Base-by-base conservation (phyloP, 2,888 invertebrate species). In the Drosophila pegasa region DNA sequence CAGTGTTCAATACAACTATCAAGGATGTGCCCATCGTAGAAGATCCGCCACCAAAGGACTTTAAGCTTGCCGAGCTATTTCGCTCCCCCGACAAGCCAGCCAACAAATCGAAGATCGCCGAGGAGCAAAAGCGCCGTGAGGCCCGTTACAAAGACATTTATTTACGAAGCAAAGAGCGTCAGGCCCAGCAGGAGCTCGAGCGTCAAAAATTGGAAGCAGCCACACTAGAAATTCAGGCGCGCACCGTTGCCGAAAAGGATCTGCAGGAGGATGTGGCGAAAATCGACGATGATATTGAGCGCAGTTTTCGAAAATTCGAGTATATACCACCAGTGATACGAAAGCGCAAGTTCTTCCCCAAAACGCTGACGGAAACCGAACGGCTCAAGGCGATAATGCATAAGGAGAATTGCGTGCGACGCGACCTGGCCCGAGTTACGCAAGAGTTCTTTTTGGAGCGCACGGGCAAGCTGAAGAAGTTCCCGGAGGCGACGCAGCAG, bases 81-180 rank as follows among this genome's bases (percentile, higher is more conserved):
- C 88, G 92, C 7, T 67, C 90, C 0, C 71, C 66, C 0, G 83
- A 89, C 18, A 92, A 92, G 61, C 87, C 90, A 3, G 37, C 37
- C 0, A 90, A 89, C 58, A 67, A 76, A 43, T 31, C 64, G 6
- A 75, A 75, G 37, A 77, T 90, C 3, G 58, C 70, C 3, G 55
- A 71, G 0, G 91, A 91, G 70, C 66, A 75, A 3, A 43, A 59
- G 4, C 65, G 63, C 0, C 80, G 91, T 0, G 75, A 59, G 3
- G 77, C 73, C 0, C 90, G 92, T 3, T 91, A 91, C 66, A 90
- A 89, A 57, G 63, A 87, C 4, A 73, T 92, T 1, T 91, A 90
- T 47, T 16, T 91, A 29, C 69, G 67, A 0, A 86, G 78, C 0
- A 89, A 89, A 29, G 50, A 67, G 2, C 63, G 73, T 0, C 25